These are phyloP conservation scores for Python bivittatus DNA, from an alignment of 2,113 vertebrate species.

Conservation along the genomic window DNA sequence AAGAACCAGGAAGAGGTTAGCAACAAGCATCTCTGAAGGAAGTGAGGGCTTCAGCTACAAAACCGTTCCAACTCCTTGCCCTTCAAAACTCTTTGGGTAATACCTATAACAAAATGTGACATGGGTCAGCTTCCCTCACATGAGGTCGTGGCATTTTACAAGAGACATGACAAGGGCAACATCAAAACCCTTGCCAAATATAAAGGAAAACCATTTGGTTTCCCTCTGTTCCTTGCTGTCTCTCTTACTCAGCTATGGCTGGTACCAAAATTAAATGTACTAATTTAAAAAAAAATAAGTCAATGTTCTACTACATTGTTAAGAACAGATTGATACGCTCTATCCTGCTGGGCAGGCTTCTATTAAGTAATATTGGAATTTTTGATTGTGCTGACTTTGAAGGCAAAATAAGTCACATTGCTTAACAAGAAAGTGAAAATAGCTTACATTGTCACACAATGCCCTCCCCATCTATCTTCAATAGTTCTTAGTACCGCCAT, in stretches of 20 bases:
- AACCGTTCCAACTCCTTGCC: constrained; percentile 16
- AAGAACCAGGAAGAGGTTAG: not conserved
- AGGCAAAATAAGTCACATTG: not conserved
- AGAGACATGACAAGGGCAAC: not conserved
- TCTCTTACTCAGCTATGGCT: not conserved
- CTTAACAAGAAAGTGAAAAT: not conserved
- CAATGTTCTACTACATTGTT: not conserved
- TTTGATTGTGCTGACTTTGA: not conserved
- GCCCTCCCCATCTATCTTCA: not conserved
- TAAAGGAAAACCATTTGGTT: not conserved
- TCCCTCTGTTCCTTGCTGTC: not conserved
- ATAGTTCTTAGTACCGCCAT: not conserved
- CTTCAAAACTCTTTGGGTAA: constrained; percentile 4
- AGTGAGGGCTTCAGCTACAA: not conserved
- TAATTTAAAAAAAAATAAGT: not conserved
- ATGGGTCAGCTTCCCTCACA: fast-evolving
- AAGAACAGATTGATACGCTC: not conserved
- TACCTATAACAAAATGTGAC: not conserved
- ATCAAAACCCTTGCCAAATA: not conserved
- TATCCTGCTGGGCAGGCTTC: not conserved
- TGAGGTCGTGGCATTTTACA: not conserved
- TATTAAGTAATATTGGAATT: not conserved
- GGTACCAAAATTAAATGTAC: not conserved
- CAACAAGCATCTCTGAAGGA: not conserved
- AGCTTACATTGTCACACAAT: not conserved